Conservation (phyloP, 2,113 vertebrate genomes). For the Rousettus leschenaultii region DNA sequence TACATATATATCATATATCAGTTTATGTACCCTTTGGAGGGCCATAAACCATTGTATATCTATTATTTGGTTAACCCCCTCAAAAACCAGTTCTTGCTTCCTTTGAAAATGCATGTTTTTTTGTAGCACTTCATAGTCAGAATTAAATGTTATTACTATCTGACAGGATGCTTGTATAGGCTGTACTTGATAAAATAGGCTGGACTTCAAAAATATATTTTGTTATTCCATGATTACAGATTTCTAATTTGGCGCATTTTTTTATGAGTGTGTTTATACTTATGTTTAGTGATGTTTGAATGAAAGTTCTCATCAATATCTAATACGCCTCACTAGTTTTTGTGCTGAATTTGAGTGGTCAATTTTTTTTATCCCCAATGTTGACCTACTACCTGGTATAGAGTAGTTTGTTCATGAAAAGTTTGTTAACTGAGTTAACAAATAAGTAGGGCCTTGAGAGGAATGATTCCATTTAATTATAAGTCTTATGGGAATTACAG, state of each 20-base stretch:
- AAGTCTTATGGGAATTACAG: neutral
- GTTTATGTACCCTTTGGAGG: neutral
- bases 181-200: neutral
- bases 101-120: neutral
- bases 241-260: neutral
- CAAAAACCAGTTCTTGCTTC: neutral
- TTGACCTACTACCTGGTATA: neutral
- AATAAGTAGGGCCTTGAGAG: neutral
- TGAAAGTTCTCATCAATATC: neutral
- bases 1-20: neutral
- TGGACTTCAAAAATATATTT: neutral
- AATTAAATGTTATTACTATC: neutral
- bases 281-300: neutral
- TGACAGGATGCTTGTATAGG: neutral
- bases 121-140: neutral
- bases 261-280: neutral
- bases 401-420: neutral
- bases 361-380: neutral
- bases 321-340: neutral
- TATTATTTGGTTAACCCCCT: neutral
- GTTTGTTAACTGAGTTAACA: neutral
- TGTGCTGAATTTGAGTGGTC: conserved; percentile 15
- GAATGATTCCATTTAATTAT: neutral
- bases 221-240: neutral
- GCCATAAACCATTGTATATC: neutral